A percentile compares a stretch with the other conserved stretches of the same genome.
phyloP scores from a whole-genome alignment of 2,797 vertebrate genomes.

The Falco naumanni region DNA sequence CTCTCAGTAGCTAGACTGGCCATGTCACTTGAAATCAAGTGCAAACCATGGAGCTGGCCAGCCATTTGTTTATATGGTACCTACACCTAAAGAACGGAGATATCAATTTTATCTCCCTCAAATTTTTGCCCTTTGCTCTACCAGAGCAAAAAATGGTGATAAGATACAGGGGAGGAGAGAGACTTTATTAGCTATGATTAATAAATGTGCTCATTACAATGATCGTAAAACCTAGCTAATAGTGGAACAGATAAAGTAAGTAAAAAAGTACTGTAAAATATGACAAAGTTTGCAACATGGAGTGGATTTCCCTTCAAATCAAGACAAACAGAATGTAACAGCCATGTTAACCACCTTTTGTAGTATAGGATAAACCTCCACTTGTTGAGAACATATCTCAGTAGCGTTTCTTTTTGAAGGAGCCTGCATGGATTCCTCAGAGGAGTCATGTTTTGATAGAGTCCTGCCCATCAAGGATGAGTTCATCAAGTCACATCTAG shows the following conservation, averaged over 20 bases:
- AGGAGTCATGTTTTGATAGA: background rate
- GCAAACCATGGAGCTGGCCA: background rate
- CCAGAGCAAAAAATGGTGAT: background rate
- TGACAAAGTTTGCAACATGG: background rate
- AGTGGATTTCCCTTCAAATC: conserved; percentile 20
- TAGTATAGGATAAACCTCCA: background rate
- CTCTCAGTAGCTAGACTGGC: background rate
- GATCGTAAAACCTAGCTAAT: background rate
- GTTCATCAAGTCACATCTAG: background rate
- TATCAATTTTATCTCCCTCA: background rate
- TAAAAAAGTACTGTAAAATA: background rate
- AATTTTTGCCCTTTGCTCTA: background rate
- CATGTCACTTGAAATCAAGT: background rate
- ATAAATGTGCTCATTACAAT: background rate
- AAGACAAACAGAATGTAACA: background rate
- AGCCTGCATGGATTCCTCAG: background rate
- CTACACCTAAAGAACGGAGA: background rate
- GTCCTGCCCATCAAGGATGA: background rate
- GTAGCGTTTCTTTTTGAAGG: background rate
- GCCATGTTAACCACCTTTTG: background rate
- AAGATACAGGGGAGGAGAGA: background rate
- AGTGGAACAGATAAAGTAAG: background rate
- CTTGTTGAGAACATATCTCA: background rate
- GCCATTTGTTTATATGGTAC: background rate
- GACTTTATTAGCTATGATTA: background rate